These are phyloP conservation scores for Hemichromis elongatus DNA, from an alignment of 2,113 vertebrate genomes.

Conservation along the genomic window DNA sequence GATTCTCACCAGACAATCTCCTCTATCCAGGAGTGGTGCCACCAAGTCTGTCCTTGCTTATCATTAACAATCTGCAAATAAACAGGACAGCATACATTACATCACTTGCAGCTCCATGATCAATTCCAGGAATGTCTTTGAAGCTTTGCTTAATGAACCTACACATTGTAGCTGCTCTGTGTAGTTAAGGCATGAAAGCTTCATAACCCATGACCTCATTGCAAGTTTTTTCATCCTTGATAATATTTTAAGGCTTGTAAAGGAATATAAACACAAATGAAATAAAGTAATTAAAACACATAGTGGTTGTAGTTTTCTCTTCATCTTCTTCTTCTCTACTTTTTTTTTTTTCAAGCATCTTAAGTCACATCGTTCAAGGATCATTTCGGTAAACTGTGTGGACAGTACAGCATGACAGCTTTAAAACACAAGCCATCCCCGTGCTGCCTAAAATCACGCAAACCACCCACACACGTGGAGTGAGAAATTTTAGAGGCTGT, in stretches of 20 bases:
- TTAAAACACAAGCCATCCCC: neutral
- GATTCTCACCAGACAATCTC: conserved; percentile 61
- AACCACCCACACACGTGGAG: neutral
- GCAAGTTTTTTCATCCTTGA: conserved; percentile 19
- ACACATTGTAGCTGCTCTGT: conserved; percentile 42
- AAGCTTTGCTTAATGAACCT: conserved; percentile 70
- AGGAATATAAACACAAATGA: neutral
- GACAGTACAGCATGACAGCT: neutral
- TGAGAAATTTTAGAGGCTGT: conserved; percentile 18
- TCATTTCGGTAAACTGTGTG: neutral
- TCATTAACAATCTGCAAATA: conserved; percentile 77
- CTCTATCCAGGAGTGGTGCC: conserved; percentile 66
- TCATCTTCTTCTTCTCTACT: neutral
- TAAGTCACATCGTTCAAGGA: neutral
- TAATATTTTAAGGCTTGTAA: neutral
- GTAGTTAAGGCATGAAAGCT: conserved; percentile 10
- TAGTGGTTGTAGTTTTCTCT: neutral
- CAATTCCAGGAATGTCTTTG: conserved; percentile 74
- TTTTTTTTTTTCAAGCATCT: neutral
- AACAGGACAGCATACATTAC: conserved; percentile 75
- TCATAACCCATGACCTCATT: conserved; percentile 40
- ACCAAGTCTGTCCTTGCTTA: conserved; percentile 72
- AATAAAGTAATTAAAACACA: neutral
- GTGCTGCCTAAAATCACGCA: neutral
- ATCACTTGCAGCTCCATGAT: conserved; percentile 72